Evolutionary conservation across 2,113 vertebrate genomes (phyloP).

Genomic region (Ochotona curzoniae): DNA sequence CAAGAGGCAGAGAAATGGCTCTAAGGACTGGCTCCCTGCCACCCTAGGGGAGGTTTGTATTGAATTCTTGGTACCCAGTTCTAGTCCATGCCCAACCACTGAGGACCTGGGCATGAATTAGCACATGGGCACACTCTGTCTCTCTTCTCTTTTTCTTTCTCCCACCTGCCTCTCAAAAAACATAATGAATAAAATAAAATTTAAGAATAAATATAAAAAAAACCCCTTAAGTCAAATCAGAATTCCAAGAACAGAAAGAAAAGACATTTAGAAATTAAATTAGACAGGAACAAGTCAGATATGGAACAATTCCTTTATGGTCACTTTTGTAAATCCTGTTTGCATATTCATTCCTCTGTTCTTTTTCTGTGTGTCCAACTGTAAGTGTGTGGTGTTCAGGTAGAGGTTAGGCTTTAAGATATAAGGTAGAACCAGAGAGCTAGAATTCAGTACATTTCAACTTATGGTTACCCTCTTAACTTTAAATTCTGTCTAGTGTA

Average conservation of each 20-base stretch:
- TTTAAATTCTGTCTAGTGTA: not conserved
- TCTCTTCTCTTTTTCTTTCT: too few relatives aligned
- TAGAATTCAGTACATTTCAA: not conserved
- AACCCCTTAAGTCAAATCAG: not conserved
- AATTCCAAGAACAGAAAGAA: not conserved
- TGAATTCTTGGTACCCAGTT: too few relatives aligned
- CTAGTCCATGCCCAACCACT: too few relatives aligned
- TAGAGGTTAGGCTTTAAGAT: not conserved
- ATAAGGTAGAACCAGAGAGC: not conserved
- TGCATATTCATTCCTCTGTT: rapidly evolving
- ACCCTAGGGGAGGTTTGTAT: too few relatives aligned
- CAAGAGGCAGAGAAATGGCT: too few relatives aligned
- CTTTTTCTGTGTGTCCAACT: too few relatives aligned
- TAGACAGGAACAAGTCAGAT: not conserved
- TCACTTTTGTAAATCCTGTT: not conserved
- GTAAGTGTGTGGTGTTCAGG: rapidly evolving
- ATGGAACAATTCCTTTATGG: too few relatives aligned
- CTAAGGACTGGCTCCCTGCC: too few relatives aligned
- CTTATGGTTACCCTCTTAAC: not conserved
- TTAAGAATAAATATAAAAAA: not conserved
- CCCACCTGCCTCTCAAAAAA: too few relatives aligned
- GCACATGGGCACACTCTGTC: too few relatives aligned
- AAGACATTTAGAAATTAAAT: not conserved
- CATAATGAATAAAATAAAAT: too few relatives aligned
- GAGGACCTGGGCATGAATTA: too few relatives aligned